A percentile compares a stretch with the other conserved stretches of the same genome.
phyloP scores from a whole-genome alignment of 2,113 vertebrate species.

The Machaerirhynchus nigripectus region DNA sequence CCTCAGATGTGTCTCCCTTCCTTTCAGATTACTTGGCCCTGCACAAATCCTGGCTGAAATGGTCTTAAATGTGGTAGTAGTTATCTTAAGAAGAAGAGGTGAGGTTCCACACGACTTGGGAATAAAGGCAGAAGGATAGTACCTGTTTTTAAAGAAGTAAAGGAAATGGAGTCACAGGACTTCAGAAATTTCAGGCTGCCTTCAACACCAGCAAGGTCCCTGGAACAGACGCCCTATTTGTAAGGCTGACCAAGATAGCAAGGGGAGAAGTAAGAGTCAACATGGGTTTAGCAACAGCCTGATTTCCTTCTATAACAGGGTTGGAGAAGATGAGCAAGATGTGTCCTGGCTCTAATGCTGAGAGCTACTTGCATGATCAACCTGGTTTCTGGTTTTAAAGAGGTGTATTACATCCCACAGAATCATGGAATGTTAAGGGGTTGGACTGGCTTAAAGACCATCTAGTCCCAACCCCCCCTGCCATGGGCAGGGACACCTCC shows the following conservation, averaged over 20 bases:
- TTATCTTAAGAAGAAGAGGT: background rate
- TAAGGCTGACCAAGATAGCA: background rate
- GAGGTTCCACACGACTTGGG: background rate
- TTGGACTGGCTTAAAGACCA: background rate
- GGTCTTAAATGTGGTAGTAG: background rate
- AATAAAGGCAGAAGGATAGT: background rate
- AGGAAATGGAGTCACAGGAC: background rate
- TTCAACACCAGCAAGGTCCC: background rate
- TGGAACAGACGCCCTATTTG: background rate
- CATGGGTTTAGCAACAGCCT: background rate
- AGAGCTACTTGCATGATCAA: background rate
- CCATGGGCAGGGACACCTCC: background rate
- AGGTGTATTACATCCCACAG: background rate
- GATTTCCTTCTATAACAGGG: background rate
- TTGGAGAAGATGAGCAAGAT: background rate
- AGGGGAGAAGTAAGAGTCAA: background rate
- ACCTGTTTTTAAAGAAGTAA: background rate
- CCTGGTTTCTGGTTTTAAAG: background rate
- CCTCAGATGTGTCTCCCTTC: background rate
- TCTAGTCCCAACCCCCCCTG: background rate
- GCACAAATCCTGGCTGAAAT: background rate
- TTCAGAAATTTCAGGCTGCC: background rate
- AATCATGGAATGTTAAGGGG: background rate
- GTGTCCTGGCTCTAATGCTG: background rate
- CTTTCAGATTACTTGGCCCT: background rate